Evolutionary conservation across 2,888 invertebrate species (phyloP), one percentile per base, ranked within the genome.

Genomic region (Craniophora ligustri): DNA sequence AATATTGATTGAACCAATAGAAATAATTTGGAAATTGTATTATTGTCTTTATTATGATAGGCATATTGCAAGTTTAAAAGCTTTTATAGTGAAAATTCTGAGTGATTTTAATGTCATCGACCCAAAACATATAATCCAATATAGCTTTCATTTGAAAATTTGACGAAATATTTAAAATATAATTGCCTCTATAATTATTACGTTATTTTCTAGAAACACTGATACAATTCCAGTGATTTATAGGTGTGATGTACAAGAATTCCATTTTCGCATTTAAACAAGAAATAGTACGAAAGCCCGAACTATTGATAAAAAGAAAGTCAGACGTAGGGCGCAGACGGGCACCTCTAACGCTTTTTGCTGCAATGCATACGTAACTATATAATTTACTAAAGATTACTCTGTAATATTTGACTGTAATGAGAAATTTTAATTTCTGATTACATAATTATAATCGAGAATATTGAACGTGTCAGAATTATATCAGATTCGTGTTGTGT

Each of bases 281-380:
- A 49, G 16, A 31, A 50, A 30, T 21, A 5, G 48, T 35, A 19
- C 15, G 15, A 40, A 47, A 55, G 38, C n/a, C 26, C 13, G 36
- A 55, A 49, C 35, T 54, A 51, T 47, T 13, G 35, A 42, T 46
- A 45, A 35, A 61, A 53, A 47, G 26, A 78, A 81, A 63, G 80
- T 79, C 83, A 81, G 78, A 81, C 79, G 15, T 64, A 83, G 85
- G 85, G 50, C 86, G 73, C 57, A 85, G 83, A 82, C 81, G 66
- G 79, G 76, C 80, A 82, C 78, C 84, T 79, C 71, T 67, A 50
- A 56, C 32, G 40, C 26, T 56, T 56, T 45, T 55, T 23, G 44
- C 28, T 53, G 36, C 54, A 58, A 36, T 45, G 47, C 48, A 58
- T 54, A 47, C 34, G 35, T 45, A 64, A 63, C 61, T 16, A 13